Evolutionary conservation across 2,797 vertebrate species (phyloP).

Genomic region (Rhincodon typus): DNA sequence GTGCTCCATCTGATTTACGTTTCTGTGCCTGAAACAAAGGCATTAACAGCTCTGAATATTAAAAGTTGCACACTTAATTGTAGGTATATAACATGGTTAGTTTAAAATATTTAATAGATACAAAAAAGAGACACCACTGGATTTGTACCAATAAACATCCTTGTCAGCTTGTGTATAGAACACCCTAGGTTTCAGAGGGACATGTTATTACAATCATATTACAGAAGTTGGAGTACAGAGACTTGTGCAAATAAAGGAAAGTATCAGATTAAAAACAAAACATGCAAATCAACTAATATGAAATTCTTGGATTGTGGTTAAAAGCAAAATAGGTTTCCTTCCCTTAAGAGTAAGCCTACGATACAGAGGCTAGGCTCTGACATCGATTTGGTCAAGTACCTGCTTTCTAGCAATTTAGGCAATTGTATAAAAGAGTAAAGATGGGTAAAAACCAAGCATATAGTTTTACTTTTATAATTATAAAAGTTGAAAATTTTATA

Average conservation of each 20-base stretch:
- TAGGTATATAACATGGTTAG: neutral
- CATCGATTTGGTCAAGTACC: neutral
- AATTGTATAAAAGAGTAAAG: too few relatives aligned
- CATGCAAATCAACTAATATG: neutral
- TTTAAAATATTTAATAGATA: neutral
- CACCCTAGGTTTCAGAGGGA: neutral
- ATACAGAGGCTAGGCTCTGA: neutral
- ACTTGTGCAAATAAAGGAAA: neutral
- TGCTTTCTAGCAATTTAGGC: neutral
- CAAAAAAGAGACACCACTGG: neutral
- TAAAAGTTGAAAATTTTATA: neutral
- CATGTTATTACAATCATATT: neutral
- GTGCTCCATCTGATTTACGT: conserved; percentile 81
- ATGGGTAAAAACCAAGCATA: too few relatives aligned
- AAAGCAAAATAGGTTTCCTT: neutral
- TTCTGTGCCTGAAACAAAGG: conserved; percentile 73
- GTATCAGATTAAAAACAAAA: neutral
- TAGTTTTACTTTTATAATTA: neutral
- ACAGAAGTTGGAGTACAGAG: neutral
- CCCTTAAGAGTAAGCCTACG: neutral
- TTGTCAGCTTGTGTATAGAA: too few relatives aligned
- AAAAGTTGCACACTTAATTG: neutral
- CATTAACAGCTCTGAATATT: neutral
- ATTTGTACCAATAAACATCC: neutral
- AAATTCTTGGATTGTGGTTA: neutral